Percentiles rank a stretch among this genome's conserved stretches.
phyloP scores from a whole-genome alignment of 2,888 invertebrate genomes.

The Limnephilus marmoratus region DNA sequence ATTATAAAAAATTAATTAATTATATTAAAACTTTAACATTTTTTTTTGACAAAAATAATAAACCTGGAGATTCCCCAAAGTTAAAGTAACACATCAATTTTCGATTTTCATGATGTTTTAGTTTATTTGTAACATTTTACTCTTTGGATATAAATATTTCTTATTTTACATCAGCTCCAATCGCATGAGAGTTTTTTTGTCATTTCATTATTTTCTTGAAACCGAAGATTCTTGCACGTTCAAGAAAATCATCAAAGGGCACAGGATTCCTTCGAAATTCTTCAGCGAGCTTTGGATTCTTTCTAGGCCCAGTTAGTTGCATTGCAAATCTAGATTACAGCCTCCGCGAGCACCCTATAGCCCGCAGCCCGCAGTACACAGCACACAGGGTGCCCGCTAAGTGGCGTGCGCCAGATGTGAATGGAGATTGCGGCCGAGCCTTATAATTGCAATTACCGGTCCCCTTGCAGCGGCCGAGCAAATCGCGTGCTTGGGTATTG shows the following conservation, averaged over 20 bases:
- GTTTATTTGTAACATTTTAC: too few species aligned
- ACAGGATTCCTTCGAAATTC: background rate
- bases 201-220: background rate
- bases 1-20: too few species aligned
- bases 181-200: background rate
- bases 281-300: background rate
- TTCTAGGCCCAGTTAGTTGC: conserved; percentile 28
- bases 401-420: conserved; percentile 59
- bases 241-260: background rate
- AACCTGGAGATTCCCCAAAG: too few species aligned
- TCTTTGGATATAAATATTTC: background rate
- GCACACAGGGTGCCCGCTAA: conserved; percentile 36
- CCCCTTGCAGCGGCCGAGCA: conserved; percentile 6
- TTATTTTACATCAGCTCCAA: background rate
- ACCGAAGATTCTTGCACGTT: background rate
- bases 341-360: background rate
- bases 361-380: background rate
- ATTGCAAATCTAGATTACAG: conserved; percentile 37
- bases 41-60: too few species aligned
- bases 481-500: conserved; percentile 44
- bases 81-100: too few species aligned
- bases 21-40: too few species aligned
- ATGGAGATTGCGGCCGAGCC: conserved; percentile 43
- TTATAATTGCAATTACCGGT: conserved; percentile 59
- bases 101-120: too few species aligned